These are phyloP conservation scores for Rhinoderma darwinii DNA, from an alignment of 2,113 vertebrate genomes.

Conservation along the genomic window DNA sequence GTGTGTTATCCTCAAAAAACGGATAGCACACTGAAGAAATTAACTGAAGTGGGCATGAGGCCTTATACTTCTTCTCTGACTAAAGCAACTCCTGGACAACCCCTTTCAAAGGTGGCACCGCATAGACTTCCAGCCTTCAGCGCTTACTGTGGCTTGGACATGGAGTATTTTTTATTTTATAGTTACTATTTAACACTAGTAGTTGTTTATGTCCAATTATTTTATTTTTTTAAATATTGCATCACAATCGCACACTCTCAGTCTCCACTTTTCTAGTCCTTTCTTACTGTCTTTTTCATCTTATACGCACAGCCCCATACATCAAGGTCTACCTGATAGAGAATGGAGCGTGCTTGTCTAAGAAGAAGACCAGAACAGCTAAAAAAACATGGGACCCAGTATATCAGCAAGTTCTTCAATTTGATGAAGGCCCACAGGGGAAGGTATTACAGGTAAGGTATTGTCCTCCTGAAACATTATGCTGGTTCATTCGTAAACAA, in stretches of 20 bases:
- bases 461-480: background rate
- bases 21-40: too few relatives aligned
- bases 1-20: too few relatives aligned
- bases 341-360: conserved; percentile 91
- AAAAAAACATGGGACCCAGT: conserved; percentile 92
- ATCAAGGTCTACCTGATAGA: conserved; percentile 95
- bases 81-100: too few relatives aligned
- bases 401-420: conserved; percentile 93
- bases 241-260: background rate
- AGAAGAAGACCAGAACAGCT: conserved; percentile 95
- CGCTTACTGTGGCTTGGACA: too few relatives aligned
- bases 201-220: background rate
- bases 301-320: conserved; percentile 83
- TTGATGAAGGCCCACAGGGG: conserved; percentile 94
- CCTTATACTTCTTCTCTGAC: too few relatives aligned
- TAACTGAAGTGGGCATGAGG: too few relatives aligned
- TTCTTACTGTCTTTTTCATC: background rate
- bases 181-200: background rate
- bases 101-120: too few relatives aligned
- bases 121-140: too few relatives aligned
- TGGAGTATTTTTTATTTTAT: too few relatives aligned
- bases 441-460: conserved; percentile 90
- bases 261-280: background rate
- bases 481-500: background rate
- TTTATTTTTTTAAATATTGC: background rate